These are phyloP conservation scores for Drosophila quasianomalipes DNA, from an alignment of 2,888 invertebrate genomes.

Conservation along the genomic window DNA sequence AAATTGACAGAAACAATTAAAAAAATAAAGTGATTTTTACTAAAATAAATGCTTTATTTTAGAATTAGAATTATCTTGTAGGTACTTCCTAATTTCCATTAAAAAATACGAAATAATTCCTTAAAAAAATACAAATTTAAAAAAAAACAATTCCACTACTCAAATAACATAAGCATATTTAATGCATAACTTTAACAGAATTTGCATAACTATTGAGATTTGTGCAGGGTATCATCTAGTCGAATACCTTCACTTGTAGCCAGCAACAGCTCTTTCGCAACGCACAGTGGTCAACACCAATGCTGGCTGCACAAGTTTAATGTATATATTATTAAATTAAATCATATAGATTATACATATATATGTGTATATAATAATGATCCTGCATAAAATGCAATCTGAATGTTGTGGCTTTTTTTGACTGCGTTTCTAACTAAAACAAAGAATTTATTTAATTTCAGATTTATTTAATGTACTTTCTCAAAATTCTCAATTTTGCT, in stretches of 20 bases:
- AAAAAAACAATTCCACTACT: background rate
- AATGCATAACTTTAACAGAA: background rate
- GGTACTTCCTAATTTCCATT: background rate
- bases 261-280: background rate
- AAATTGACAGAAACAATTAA: background rate
- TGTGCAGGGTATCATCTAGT: conserved; percentile 10
- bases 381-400: conserved; percentile 9
- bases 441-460: background rate
- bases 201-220: background rate
- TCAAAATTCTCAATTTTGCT: background rate
- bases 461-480: background rate
- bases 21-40: background rate
- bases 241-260: background rate
- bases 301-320: background rate
- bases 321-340: too few relatives aligned
- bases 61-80: background rate
- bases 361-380: conserved; percentile 1
- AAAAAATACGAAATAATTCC: background rate
- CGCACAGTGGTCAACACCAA: conserved; percentile 42
- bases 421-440: background rate
- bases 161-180: background rate
- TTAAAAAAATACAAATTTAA: background rate
- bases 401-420: conserved; percentile 1
- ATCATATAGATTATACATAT: background rate
- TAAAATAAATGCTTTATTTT: background rate